phyloP scores from a whole-genome alignment of 2,888 invertebrate genomes.

The Diachrysia chrysitis region DNA sequence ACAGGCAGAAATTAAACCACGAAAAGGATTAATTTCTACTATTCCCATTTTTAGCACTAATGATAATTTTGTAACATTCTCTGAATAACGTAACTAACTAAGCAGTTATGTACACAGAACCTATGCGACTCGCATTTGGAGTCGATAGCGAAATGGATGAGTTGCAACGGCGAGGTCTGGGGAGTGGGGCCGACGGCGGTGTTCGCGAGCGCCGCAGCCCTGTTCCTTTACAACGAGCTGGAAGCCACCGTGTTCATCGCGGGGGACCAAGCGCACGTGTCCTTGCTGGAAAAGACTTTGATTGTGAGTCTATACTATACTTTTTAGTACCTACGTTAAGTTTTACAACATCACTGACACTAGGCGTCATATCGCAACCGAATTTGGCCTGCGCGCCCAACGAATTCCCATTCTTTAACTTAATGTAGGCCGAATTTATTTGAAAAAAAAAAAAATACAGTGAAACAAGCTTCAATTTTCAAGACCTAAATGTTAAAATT shows the following conservation, averaged over 20 bases:
- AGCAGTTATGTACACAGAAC: slow-evolving; percentile 61
- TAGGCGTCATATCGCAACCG: no score
- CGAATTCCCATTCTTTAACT: no score
- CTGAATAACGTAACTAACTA: not conserved
- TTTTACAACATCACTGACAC: not conserved
- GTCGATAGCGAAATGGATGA: slow-evolving; percentile 80
- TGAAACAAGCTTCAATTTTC: no score
- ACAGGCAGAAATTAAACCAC: no score
- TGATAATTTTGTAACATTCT: no score
- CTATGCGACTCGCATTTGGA: slow-evolving; percentile 73
- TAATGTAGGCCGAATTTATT: no score
- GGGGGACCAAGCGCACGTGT: slow-evolving; percentile 73
- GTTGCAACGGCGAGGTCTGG: slow-evolving; percentile 86
- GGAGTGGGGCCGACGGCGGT: slow-evolving; percentile 84
- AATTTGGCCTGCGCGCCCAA: not conserved
- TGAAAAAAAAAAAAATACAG: no score
- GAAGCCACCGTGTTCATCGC: slow-evolving; percentile 74
- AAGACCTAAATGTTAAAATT: no score
- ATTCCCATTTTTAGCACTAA: no score
- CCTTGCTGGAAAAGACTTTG: slow-evolving; percentile 78
- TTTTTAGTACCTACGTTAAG: not conserved
- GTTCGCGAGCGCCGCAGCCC: slow-evolving; percentile 84
- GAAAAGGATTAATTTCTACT: no score
- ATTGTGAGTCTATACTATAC: slow-evolving; percentile 66
- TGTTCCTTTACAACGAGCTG: slow-evolving; percentile 85